A percentile compares a stretch with the other conserved stretches of the same genome.
These are phyloP conservation scores for Eutolmus rufibarbis DNA, from an alignment of 2,888 invertebrate species.

Conservation along the genomic window DNA sequence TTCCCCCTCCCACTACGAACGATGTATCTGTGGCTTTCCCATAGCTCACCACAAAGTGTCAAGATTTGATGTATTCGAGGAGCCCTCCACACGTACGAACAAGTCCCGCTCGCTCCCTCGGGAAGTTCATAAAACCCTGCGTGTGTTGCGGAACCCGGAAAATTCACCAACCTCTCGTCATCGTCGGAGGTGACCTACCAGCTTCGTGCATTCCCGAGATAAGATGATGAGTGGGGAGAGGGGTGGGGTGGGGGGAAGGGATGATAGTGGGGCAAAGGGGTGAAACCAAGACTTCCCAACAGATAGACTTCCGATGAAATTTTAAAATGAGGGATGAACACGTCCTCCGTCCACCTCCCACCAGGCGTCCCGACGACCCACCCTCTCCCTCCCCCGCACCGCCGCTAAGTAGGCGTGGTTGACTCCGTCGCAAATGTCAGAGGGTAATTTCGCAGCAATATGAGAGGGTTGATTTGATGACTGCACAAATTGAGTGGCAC, in stretches of 20 bases:
- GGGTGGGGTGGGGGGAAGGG: neutral
- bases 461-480: slow-evolving; percentile 62
- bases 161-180: slow-evolving; percentile 29
- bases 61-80: slow-evolving; percentile 53
- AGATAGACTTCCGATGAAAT: slow-evolving; percentile 45
- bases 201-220: slow-evolving; percentile 42
- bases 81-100: neutral
- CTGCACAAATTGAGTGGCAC: slow-evolving; percentile 61
- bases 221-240: neutral
- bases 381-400: neutral
- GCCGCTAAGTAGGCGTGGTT: slow-evolving; percentile 45
- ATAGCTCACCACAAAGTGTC: slow-evolving; percentile 64
- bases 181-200: slow-evolving; percentile 46
- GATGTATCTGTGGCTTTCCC: slow-evolving; percentile 59
- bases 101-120: neutral
- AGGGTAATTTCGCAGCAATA: slow-evolving; percentile 48
- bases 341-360: neutral
- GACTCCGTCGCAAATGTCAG: slow-evolving; percentile 47
- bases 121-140: slow-evolving; percentile 19
- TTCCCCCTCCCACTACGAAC: neutral
- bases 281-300: slow-evolving; percentile 46
- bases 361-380: neutral
- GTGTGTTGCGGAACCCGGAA: neutral
- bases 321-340: slow-evolving; percentile 46
- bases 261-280: neutral